Base-by-base conservation (phyloP, 2,888 invertebrate species). In the Standfussiana lucernea region DNA sequence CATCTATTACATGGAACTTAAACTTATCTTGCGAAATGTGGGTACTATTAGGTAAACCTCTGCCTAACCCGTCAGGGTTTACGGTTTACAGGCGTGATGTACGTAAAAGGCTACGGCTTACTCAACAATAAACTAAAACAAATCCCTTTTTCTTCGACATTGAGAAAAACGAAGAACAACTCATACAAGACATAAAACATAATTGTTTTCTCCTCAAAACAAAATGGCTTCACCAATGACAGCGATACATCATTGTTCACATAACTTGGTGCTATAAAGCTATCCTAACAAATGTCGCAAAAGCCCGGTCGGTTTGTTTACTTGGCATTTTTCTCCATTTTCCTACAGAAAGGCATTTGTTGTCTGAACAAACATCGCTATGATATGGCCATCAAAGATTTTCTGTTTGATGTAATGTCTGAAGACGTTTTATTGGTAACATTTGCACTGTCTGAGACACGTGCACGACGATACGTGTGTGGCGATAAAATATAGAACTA, bases 241-340 rank as follows among this genome's bases (percentile, higher is more conserved):
- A 37, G 15, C 37, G 28, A 76, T 72, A 66, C 35, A 67, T 82
- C 86, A 76, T 50, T 76, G n/a, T 70, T 28, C 56, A 35, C 28
- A 59, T 70, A 64, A 70, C 24, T 66, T 72, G 35, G 28, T 70
- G 15, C 40, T 65, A 86, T 75, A 77, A 86, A 74, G 64, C 45
- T 53, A 47, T 67, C 37, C 35, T 64, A 80, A 66, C 37, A 75
- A 68, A 77, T 66, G 59, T 66, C 70, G 37, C 32, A 59, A 10
- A 64, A 62, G 18, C 40, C 64, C 35, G 37, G n/a, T 56, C 64
- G 56, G 76, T 77, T 74, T 59, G 65, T 79, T 83, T 78, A 53
- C 42, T 75, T 32, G 68, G 56, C 59, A 87, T 82, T 82, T 85
- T 79, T 77, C 67, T 79, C 47, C 71, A 71, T 79, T 87, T 82